These are phyloP conservation scores for Protophormia terraenovae DNA, from an alignment of 2,888 invertebrate species.

Conservation along the genomic window DNA sequence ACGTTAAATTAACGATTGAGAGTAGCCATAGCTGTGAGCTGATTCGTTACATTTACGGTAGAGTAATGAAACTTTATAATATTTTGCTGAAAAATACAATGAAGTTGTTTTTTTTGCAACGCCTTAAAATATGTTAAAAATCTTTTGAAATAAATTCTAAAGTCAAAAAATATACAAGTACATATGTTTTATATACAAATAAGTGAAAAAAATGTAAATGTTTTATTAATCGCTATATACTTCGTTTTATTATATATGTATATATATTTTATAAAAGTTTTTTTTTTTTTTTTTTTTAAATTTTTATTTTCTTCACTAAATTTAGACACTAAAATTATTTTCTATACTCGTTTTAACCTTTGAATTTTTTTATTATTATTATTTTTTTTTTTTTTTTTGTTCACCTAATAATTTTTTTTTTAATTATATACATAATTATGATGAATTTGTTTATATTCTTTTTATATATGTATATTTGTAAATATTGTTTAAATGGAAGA, in stretches of 20 bases:
- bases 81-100: too few relatives aligned
- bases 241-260: background rate
- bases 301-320: conserved; percentile 21
- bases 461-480: background rate
- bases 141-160: too few relatives aligned
- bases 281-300: conserved; percentile 6
- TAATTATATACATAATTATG: conserved; percentile 29
- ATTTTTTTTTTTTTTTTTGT: background rate
- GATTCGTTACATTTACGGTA: too few relatives aligned
- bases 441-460: background rate
- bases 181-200: too few relatives aligned
- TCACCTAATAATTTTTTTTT: background rate
- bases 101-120: too few relatives aligned
- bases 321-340: conserved; percentile 49
- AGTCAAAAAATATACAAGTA: too few relatives aligned
- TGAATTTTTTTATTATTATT: background rate
- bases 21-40: too few relatives aligned
- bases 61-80: too few relatives aligned
- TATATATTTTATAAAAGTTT: conserved; percentile 38
- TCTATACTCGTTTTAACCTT: conserved; percentile 16
- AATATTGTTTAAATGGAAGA: conserved; percentile 69
- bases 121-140: too few relatives aligned
- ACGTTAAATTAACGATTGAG: too few relatives aligned
- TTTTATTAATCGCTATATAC: background rate
- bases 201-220: background rate